A percentile compares a stretch with the other conserved stretches of the same genome.
phyloP scores from a whole-genome alignment of 2,888 invertebrate genomes.

The Anarsia innoxiella region DNA sequence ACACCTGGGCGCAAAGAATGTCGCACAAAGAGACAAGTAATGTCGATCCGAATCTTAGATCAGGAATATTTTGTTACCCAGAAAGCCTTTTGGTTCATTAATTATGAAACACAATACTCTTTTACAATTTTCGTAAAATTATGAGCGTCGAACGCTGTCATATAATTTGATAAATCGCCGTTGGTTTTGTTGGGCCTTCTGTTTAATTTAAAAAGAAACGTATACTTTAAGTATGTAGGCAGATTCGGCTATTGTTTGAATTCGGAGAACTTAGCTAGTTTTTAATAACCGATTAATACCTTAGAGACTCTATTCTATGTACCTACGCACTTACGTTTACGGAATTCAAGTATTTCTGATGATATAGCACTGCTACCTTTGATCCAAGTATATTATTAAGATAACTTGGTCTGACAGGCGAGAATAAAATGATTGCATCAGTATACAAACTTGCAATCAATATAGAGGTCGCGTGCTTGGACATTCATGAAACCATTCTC shows the following conservation, averaged over 20 bases:
- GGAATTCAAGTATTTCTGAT: too few relatives aligned
- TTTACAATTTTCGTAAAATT: slow-evolving; percentile 66
- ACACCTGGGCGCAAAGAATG: slow-evolving; percentile 75
- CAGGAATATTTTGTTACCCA: slow-evolving; percentile 70
- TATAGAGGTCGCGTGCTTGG: too few relatives aligned
- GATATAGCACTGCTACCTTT: too few relatives aligned
- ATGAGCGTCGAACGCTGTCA: slow-evolving; percentile 63
- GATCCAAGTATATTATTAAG: too few relatives aligned
- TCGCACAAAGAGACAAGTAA: slow-evolving; percentile 73
- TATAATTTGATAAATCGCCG: slow-evolving; percentile 64
- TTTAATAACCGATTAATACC: slow-evolving; percentile 2
- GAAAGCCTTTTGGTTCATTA: slow-evolving; percentile 73
- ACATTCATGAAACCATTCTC: too few relatives aligned
- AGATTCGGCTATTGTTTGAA: slow-evolving; percentile 6
- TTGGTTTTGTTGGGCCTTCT: slow-evolving; percentile 34
- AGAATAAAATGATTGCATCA: too few relatives aligned
- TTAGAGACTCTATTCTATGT: slow-evolving; percentile 1
- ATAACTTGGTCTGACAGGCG: too few relatives aligned
- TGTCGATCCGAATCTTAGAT: slow-evolving; percentile 73
- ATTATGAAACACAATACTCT: slow-evolving; percentile 73
- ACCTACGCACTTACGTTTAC: too few relatives aligned
- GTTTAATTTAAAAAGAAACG: slow-evolving; percentile 34
- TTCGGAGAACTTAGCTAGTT: slow-evolving; percentile 7
- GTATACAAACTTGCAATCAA: too few relatives aligned
- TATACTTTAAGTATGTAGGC: slow-evolving; percentile 9